These are phyloP conservation scores for Pilophorus perplexus DNA, from an alignment of 2,888 invertebrate species.

Conservation along the genomic window DNA sequence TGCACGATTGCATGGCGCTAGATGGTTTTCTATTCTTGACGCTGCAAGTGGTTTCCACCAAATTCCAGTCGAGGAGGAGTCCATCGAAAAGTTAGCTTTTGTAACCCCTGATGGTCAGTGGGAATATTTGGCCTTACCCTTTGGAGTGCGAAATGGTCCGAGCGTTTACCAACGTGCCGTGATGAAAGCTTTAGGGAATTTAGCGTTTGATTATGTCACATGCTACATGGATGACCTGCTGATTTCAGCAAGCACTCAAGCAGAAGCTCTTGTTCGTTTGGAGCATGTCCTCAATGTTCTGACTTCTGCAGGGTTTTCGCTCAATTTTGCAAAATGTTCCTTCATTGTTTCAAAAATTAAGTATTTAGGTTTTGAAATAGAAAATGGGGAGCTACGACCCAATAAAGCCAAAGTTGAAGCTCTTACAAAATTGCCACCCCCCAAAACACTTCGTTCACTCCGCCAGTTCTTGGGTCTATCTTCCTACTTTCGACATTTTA, in stretches of 20 bases:
- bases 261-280: conserved; percentile 48
- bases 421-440: conserved; percentile 10
- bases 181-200: conserved; percentile 49
- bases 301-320: conserved; percentile 29
- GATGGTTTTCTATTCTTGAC: conserved; percentile 49
- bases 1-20: conserved; percentile 48
- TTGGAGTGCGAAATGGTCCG: conserved; percentile 49
- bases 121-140: conserved; percentile 9
- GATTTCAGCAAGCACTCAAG: conserved; percentile 44
- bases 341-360: no score
- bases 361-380: conserved; percentile 36
- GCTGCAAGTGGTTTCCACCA: conserved; percentile 21
- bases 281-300: conserved; percentile 48
- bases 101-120: no score
- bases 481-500: conserved; percentile 10
- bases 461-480: conserved; percentile 17
- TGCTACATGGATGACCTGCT: conserved; percentile 45
- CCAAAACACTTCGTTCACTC: background rate
- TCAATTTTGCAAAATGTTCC: conserved; percentile 29
- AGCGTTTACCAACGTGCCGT: conserved; percentile 50
- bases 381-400: conserved; percentile 8
- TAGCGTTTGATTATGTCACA: conserved; percentile 46
- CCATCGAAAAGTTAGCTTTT: conserved; percentile 19
- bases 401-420: conserved; percentile 10
- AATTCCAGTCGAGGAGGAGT: background rate